Percentiles rank a stretch among this genome's conserved stretches.
These are phyloP conservation scores for Ecliptopera silaceata DNA, from an alignment of 2,888 invertebrate genomes.

Conservation along the genomic window DNA sequence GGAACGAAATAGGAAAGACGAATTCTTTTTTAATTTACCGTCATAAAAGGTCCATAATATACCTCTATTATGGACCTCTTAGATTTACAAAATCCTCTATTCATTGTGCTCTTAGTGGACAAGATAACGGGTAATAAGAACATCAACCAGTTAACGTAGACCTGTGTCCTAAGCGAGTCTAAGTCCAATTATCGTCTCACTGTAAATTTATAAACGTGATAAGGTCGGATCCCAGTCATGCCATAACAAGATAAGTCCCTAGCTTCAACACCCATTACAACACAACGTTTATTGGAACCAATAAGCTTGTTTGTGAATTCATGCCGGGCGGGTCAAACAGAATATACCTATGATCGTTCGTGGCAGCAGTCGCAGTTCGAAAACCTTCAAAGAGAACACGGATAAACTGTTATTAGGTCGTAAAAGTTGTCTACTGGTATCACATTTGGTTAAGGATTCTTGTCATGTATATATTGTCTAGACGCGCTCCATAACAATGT, in stretches of 20 bases:
- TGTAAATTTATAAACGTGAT: slow-evolving; percentile 3
- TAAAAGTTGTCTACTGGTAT: neutral
- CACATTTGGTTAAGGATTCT: too few species aligned
- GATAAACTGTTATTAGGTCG: slow-evolving; percentile 4
- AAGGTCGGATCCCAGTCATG: neutral
- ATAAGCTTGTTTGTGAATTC: slow-evolving; percentile 17
- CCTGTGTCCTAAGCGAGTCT: neutral
- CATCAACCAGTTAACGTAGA: too few species aligned
- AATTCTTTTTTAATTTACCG: too few species aligned
- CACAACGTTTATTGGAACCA: slow-evolving; percentile 7
- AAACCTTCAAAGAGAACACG: neutral
- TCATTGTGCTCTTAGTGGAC: too few species aligned
- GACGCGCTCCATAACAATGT: too few species aligned
- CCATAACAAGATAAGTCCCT: neutral
- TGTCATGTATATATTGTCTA: too few species aligned
- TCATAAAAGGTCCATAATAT: too few species aligned
- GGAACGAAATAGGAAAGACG: too few species aligned
- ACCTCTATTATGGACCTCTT: too few species aligned
- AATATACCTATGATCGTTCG: neutral
- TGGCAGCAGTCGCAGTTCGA: slow-evolving; percentile 2
- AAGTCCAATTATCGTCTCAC: neutral
- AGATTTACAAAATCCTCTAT: too few species aligned
- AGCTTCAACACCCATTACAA: slow-evolving; percentile 1
- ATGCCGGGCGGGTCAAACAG: neutral
- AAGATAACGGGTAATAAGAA: too few species aligned